Evolutionary conservation across 2,113 vertebrate genomes (phyloP).

Genomic region (Apeltes quadracus): DNA sequence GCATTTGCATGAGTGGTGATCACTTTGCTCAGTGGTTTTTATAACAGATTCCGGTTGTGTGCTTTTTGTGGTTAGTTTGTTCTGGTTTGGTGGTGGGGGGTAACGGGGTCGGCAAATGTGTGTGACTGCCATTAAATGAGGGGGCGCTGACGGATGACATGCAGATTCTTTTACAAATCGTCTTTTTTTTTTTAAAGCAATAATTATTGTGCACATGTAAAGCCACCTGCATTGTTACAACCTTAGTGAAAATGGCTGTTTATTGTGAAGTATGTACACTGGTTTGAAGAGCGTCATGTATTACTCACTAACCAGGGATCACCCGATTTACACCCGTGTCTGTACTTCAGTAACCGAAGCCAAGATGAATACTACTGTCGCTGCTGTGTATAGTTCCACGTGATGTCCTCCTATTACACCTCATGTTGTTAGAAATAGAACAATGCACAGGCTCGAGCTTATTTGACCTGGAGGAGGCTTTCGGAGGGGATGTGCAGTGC

Average conservation of each 20-base stretch:
- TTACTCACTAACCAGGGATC: neutral
- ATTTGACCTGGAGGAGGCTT: conserved; percentile 2
- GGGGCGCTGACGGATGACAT: neutral
- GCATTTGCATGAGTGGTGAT: conserved; percentile 42
- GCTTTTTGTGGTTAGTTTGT: conserved; percentile 5
- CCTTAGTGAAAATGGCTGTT: neutral
- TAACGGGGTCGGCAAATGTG: neutral
- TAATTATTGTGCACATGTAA: conserved; percentile 53
- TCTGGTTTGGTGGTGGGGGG: neutral
- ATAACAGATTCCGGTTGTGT: conserved; percentile 41
- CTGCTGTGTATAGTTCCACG: conserved; percentile 21
- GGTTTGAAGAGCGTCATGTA: neutral
- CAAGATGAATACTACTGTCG: conserved; percentile 16
- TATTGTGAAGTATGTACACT: conserved; percentile 20
- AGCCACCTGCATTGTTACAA: conserved; percentile 17
- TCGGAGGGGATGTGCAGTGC: neutral
- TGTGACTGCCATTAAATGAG: conserved; percentile 6
- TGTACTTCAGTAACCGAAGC: conserved; percentile 22
- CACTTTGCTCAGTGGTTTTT: conserved; percentile 50
- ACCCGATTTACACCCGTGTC: neutral
- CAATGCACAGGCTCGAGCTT: neutral
- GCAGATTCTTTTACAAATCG: neutral
- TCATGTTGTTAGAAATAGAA: neutral
- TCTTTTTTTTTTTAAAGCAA: conserved; percentile 62
- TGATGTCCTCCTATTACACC: conserved; percentile 2